A percentile compares a stretch with the other conserved stretches of the same genome.
Conservation (phyloP, 1,140 invertebrate species). For the Zeugodacus cucurbitae region DNA sequence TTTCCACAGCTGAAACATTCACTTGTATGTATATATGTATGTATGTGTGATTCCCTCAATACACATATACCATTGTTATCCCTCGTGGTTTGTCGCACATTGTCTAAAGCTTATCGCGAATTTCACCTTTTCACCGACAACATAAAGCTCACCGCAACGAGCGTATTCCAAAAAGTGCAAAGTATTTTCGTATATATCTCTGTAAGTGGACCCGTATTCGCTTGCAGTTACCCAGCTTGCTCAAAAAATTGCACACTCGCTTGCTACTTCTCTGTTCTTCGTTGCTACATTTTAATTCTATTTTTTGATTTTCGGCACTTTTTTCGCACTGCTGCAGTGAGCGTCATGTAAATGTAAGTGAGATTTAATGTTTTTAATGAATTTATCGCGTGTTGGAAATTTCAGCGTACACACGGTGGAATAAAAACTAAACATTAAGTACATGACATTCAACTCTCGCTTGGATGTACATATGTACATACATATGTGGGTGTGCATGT, state of each 20-base stretch:
- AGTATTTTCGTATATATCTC: too few relatives aligned
- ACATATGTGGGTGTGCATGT: not conserved
- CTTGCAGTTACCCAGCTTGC: too few relatives aligned
- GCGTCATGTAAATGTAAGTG: not conserved
- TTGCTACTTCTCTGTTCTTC: not conserved
- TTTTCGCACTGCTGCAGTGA: not conserved
- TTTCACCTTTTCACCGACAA: too few relatives aligned
- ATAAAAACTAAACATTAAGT: not conserved
- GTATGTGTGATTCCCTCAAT: too few relatives aligned
- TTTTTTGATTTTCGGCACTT: not conserved
- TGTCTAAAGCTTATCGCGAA: too few relatives aligned
- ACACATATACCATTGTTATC: too few relatives aligned
- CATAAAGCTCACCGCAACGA: too few relatives aligned
- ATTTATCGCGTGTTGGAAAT: slow-evolving; percentile 4
- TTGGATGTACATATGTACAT: not conserved
- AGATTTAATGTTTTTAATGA: slow-evolving; percentile 8
- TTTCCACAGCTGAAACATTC: too few relatives aligned
- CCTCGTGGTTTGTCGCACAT: too few relatives aligned
- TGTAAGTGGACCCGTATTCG: too few relatives aligned
- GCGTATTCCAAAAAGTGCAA: too few relatives aligned
- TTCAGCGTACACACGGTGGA: not conserved
- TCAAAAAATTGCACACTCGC: not conserved
- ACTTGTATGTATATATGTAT: too few relatives aligned
- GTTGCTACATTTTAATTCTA: not conserved
- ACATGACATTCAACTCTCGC: not conserved